phyloP scores from a whole-genome alignment of 2,797 vertebrate species.

The Threskiornis aethiopicus region DNA sequence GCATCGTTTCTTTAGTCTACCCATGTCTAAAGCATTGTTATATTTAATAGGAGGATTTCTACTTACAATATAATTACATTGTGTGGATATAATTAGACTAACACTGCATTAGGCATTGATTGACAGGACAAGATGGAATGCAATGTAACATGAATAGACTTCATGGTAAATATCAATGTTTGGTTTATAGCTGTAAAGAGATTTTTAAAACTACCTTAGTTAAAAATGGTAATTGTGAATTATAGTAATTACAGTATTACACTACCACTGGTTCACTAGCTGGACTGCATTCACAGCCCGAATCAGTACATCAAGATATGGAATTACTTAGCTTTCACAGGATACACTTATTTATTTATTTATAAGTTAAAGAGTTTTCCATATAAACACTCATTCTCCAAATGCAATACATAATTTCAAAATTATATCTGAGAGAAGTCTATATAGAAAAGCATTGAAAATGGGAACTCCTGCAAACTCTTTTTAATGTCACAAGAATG shows the following conservation, averaged over 20 bases:
- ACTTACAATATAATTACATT: neutral
- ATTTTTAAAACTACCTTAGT: neutral
- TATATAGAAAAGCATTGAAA: neutral
- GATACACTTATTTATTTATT: neutral
- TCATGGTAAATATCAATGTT: slow-evolving; percentile 18
- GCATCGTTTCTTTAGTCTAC: slow-evolving; percentile 21
- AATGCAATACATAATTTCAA: neutral
- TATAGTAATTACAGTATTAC: neutral
- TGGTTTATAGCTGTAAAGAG: neutral
- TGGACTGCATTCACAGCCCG: neutral
- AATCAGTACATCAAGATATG: neutral
- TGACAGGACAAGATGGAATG: slow-evolving; percentile 1
- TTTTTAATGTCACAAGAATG: neutral
- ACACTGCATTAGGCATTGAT: neutral
- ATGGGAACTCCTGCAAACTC: neutral
- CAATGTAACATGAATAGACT: neutral
- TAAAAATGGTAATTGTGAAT: neutral
- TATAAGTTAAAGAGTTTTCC: neutral
- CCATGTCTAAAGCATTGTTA: neutral
- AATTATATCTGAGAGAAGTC: neutral
- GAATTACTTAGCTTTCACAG: neutral
- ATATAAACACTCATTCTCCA: neutral
- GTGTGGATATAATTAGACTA: slow-evolving; percentile 7
- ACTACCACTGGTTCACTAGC: neutral
- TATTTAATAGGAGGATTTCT: neutral